Conservation (phyloP, 2,888 invertebrate species). For the Tachystola acroxantha region DNA sequence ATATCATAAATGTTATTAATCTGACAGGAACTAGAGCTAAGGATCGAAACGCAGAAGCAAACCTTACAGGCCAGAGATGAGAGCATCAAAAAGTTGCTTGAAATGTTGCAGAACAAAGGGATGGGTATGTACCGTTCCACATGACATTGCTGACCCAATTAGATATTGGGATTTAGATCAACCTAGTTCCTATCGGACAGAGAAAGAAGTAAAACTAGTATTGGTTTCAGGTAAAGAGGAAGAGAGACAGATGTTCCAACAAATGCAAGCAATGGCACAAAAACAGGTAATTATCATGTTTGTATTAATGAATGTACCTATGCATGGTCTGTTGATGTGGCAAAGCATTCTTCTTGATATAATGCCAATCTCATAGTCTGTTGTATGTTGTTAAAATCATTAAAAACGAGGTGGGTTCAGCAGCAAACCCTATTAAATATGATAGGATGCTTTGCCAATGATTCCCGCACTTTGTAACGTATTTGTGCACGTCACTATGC, state of each 20-base stretch:
- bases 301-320: slow-evolving; percentile 36
- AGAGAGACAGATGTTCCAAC: slow-evolving; percentile 97
- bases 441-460: not conserved
- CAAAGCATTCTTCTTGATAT: slow-evolving; percentile 31
- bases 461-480: slow-evolving; percentile 43
- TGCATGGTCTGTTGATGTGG: slow-evolving; percentile 22
- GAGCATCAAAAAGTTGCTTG: slow-evolving; percentile 98
- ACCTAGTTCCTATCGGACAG: too few species aligned
- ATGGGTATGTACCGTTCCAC: slow-evolving; percentile 97
- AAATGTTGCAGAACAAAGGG: slow-evolving; percentile 98
- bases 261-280: slow-evolving; percentile 97
- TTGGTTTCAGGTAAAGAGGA: slow-evolving; percentile 92
- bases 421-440: too few species aligned
- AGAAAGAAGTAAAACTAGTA: slow-evolving; percentile 57
- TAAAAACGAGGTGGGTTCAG: too few species aligned
- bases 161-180: not conserved
- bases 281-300: slow-evolving; percentile 88
- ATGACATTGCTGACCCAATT: slow-evolving; percentile 1
- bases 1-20: slow-evolving; percentile 10
- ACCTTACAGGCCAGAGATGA: slow-evolving; percentile 97
- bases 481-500: slow-evolving; percentile 65
- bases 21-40: slow-evolving; percentile 92
- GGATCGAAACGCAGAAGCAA: slow-evolving; percentile 98
- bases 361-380: too few species aligned
- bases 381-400: too few species aligned